These are phyloP conservation scores for Pelosia muscerda DNA, from an alignment of 2,888 invertebrate species.

Conservation along the genomic window DNA sequence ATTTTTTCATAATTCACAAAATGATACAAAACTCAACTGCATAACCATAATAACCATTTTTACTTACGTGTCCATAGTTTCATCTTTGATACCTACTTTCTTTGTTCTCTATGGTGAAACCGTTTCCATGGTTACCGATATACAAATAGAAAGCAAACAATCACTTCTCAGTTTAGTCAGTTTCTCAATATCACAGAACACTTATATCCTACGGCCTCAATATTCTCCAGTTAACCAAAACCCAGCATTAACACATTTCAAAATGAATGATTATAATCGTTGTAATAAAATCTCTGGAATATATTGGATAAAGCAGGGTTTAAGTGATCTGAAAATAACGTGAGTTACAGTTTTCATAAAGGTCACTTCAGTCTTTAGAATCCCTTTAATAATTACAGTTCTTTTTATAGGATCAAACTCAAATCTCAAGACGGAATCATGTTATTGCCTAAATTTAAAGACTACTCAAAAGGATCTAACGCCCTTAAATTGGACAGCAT, in stretches of 20 bases:
- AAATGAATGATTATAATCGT: conserved; percentile 71
- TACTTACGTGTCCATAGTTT: too few species aligned
- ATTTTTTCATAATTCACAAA: too few species aligned
- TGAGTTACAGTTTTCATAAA: conserved; percentile 56
- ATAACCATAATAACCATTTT: too few species aligned
- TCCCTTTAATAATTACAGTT: not conserved
- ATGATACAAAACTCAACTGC: too few species aligned
- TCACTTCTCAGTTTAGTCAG: too few species aligned
- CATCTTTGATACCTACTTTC: not conserved
- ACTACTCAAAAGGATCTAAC: conserved; percentile 61
- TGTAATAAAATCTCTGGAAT: conserved; percentile 77
- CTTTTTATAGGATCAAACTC: conserved; percentile 68
- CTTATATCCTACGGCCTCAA: too few species aligned
- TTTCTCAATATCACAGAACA: too few species aligned
- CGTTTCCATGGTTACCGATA: conserved; percentile 13
- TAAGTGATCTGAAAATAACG: conserved; percentile 84
- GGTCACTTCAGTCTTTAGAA: not conserved
- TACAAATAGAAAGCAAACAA: too few species aligned
- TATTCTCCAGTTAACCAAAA: not conserved
- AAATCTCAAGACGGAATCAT: conserved; percentile 70
- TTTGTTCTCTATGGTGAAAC: not conserved
- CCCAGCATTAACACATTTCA: not conserved
- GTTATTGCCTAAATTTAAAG: conserved; percentile 75
- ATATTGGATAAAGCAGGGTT: conserved; percentile 82
- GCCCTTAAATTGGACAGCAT: conserved; percentile 56